Evolutionary conservation across 1,140 invertebrate species (phyloP), one percentile per base, ranked within the genome.

Genomic region (Meloidogyne exigua): DNA sequence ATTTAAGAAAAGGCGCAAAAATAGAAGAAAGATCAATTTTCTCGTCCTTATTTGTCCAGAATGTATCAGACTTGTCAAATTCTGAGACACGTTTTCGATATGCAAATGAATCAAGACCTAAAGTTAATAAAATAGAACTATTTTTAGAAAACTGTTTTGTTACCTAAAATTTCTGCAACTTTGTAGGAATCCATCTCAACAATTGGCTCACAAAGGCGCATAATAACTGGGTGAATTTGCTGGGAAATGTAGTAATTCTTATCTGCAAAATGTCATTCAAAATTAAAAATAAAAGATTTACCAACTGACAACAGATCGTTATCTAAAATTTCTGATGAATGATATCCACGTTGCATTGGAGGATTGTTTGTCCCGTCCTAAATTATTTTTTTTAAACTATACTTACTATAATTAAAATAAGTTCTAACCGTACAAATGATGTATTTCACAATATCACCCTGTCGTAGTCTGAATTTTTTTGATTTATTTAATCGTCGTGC

Each of bases 371-470:
- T 88, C 15, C 90, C 89, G 85, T 90, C 90, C 87, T 89, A 71
- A 69, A 80, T 23, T 81, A 66, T 15, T 28, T 28, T 7, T 32
- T 32, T 32, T 32, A 32, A n/a, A 18, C 63, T 10, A 36, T 44
- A 12, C 28, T 5, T 32, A 71, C 72, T 2, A 32, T n/a, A n/a
- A 57, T n/a, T 13, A 83, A 26, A n/a, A 64, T 72, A 67, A 39
- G 65, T 11, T 66, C 76, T 78, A 85, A 92, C 92, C 83, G 94
- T 90, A 88, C 96, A 99, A 84, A 99, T 94, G 2, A 99, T 90
- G 87, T 98, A 99, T 12, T 93, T 91, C 0, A 99, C 93, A 25
- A 94, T 95, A 87, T 99, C 97, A 0, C 96, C 96, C 81, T 92
- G 92, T 85, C 92, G 92, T 82, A 96, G 92, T 83, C 93, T 92